Evolutionary conservation across 2,888 invertebrate genomes (phyloP).

Genomic region (Trichogramma evanescens): DNA sequence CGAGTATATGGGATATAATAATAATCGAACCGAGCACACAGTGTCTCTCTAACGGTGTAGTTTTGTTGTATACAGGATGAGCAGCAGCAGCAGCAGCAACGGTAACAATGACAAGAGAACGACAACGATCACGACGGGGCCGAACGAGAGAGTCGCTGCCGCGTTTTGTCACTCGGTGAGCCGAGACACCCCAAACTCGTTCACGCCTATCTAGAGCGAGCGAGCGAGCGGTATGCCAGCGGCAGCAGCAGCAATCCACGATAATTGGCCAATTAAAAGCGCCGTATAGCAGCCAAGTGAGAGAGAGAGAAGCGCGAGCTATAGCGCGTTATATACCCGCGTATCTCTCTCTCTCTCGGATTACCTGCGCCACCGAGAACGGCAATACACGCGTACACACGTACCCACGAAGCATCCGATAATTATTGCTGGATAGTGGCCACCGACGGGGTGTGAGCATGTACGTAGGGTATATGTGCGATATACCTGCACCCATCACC

Average conservation of each 20-base stretch:
- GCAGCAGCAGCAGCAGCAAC: not conserved
- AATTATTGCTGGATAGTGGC: slow-evolving; percentile 28
- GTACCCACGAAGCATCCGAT: slow-evolving; percentile 29
- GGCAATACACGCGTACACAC: no score
- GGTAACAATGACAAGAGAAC: no score
- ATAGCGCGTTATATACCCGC: not conserved
- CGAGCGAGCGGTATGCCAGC: slow-evolving; percentile 29
- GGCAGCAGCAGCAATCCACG: slow-evolving; percentile 33
- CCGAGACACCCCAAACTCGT: slow-evolving; percentile 40
- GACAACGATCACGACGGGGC: not conserved
- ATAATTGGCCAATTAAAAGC: slow-evolving; percentile 48
- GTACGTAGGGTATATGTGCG: no score
- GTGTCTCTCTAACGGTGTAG: not conserved
- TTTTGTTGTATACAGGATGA: not conserved
- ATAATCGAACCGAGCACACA: no score
- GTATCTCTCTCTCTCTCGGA: slow-evolving; percentile 33
- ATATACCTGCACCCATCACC: no score
- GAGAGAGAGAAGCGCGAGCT: not conserved
- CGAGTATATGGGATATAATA: no score
- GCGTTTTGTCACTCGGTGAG: slow-evolving; percentile 38
- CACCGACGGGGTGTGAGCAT: no score
- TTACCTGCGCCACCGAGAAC: slow-evolving; percentile 30
- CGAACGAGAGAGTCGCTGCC: slow-evolving; percentile 22
- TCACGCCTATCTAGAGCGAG: slow-evolving; percentile 42
- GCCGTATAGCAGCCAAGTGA: slow-evolving; percentile 17